phyloP scores from a whole-genome alignment of 2,888 invertebrate species.

The Papilio gigon region DNA sequence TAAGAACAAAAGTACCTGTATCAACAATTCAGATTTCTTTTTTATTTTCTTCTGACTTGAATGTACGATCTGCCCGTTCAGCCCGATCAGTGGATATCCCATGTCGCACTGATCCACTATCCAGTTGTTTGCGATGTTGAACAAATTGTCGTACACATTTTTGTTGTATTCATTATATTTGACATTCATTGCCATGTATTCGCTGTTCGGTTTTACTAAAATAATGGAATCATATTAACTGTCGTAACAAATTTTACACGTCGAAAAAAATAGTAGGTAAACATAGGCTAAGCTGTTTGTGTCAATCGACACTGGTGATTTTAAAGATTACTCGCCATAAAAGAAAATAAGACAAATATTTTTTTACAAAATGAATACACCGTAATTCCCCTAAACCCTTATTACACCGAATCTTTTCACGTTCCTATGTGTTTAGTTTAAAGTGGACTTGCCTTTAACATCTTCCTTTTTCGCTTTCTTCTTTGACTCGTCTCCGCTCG shows the following conservation, averaged over 20 bases:
- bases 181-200: conserved; percentile 62
- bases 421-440: no score
- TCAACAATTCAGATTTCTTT: conserved; percentile 68
- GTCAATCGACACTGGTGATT: no score
- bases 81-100: conserved; percentile 61
- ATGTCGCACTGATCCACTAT: conserved; percentile 65
- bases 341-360: no score
- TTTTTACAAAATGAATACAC: no score
- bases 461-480: conserved; percentile 72
- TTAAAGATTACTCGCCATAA: no score
- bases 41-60: conserved; percentile 65
- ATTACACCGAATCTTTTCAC: no score
- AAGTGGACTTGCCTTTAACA: conserved; percentile 53
- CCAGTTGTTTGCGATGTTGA: conserved; percentile 75
- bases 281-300: no score
- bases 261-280: not conserved
- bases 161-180: conserved; percentile 72
- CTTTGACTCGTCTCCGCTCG: conserved; percentile 59
- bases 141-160: conserved; percentile 63
- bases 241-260: not conserved
- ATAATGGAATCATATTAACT: conserved; percentile 17
- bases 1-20: conserved; percentile 53
- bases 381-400: no score
- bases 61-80: conserved; percentile 66
- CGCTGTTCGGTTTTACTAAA: conserved; percentile 63